Percentiles rank a stretch among this genome's conserved stretches.
phyloP scores from a whole-genome alignment of 1,140 invertebrate species.

The Brachionus koreanus region DNA sequence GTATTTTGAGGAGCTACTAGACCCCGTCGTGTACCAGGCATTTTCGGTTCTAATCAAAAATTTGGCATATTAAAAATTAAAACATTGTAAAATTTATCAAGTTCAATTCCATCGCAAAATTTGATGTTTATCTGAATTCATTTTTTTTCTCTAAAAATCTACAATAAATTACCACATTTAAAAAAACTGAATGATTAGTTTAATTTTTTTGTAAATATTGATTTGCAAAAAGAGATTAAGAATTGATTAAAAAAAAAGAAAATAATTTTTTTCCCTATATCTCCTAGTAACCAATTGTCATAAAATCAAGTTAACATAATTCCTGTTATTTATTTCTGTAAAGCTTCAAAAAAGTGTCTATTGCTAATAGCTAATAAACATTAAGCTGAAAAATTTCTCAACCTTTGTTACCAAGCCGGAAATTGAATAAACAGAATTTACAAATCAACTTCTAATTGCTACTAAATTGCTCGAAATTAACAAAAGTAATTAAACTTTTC shows the following conservation, averaged over 20 bases:
- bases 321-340: not conserved
- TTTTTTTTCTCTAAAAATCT: not conserved
- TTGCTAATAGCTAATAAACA: not conserved
- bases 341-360: not conserved
- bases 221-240: not conserved
- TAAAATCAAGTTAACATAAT: not conserved
- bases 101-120: not conserved
- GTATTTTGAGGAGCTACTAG: slow-evolving; percentile 99
- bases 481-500: not conserved
- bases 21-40: slow-evolving; percentile 60
- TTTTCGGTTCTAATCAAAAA: not conserved
- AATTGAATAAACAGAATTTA: not conserved
- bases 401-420: not conserved
- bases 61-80: not conserved
- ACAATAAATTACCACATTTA: too few relatives aligned
- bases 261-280: not conserved
- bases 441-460: not conserved
- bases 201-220: not conserved
- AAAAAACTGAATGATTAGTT: not conserved
- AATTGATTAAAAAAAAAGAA: not conserved
- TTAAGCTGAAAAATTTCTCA: not conserved
- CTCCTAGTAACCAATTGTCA: not conserved
- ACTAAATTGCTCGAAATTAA: not conserved
- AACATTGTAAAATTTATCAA: not conserved
- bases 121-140: not conserved